phyloP scores from a whole-genome alignment of 1,140 invertebrate species.

The Euborellia annulipes region DNA sequence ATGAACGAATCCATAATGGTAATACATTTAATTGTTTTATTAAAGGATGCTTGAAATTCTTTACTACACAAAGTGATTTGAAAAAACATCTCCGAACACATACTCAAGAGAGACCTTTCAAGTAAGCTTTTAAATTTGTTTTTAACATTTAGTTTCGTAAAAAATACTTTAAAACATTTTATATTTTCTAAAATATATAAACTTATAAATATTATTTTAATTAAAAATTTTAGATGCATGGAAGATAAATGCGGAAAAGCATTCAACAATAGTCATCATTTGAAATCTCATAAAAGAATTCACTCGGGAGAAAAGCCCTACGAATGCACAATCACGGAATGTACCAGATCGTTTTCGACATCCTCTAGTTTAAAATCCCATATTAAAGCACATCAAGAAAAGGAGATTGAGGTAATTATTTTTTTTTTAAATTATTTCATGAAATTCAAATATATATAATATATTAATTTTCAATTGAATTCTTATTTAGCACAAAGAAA shows the following conservation, averaged over 20 bases:
- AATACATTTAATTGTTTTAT: slow-evolving; percentile 88
- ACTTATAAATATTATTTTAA: slow-evolving; percentile 5
- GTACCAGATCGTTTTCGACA: slow-evolving; percentile 62
- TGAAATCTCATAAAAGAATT: slow-evolving; percentile 69
- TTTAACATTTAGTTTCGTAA: slow-evolving; percentile 4
- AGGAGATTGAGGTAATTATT: slow-evolving; percentile 4
- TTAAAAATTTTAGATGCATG: slow-evolving; percentile 42
- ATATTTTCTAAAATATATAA: too few relatives aligned
- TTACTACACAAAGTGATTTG: slow-evolving; percentile 84
- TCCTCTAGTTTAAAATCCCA: slow-evolving; percentile 68
- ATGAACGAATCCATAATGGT: slow-evolving; percentile 82
- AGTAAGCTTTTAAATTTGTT: slow-evolving; percentile 41
- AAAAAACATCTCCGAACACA: slow-evolving; percentile 87
- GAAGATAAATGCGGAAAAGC: slow-evolving; percentile 75
- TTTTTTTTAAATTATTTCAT: not conserved
- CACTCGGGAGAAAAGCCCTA: slow-evolving; percentile 65
- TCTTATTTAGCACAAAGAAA: too few relatives aligned
- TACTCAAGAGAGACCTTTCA: slow-evolving; percentile 82
- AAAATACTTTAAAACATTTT: slow-evolving; percentile 5
- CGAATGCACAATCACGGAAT: slow-evolving; percentile 51
- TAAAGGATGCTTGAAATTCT: slow-evolving; percentile 73
- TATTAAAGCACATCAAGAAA: slow-evolving; percentile 41
- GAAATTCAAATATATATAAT: not conserved
- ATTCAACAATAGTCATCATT: slow-evolving; percentile 84
- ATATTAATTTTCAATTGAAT: too few relatives aligned